Base-by-base conservation (phyloP, 2,113 vertebrate species). In the Thomomys bottae region DNA sequence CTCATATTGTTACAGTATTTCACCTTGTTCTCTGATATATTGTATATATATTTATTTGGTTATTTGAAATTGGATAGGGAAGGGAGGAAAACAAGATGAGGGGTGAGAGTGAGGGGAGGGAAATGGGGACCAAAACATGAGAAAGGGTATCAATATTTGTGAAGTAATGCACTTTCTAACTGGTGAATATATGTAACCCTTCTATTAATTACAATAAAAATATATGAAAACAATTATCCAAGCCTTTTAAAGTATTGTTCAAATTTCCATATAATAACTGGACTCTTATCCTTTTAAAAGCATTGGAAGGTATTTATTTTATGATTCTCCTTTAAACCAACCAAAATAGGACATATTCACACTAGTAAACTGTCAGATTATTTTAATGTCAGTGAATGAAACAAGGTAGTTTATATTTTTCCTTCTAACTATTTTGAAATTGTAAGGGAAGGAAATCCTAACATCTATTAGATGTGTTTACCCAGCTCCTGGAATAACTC, bases 381-480 rank as follows among this genome's bases (percentile, higher is more conserved):
- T n/a, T 91, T 54, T 94, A 71, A n/a, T 90, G 24, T 40, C 28
- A 78, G 20, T 77, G 28, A 30, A 38, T 70, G 3, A 67, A 80
- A 93, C 15, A 92, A 66, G 73, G 76, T 68, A 80, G 3, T 32
- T 49, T 87, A n/a, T 70, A 59, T 67, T 84, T 77, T 54, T 81
- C 21, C 11, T 76, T 34, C 2, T 36, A 82, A 84, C 0, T 85
- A 64, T 79, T 94, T 94, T 89, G 45, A 90, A 89, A 83, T 54
- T 49, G 8, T 68, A 73, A 17, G 67, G n/a, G 24, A 79, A 94
- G 89, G 30, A 26, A 79, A 92, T 83, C 45, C 6, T 28, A 28
- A n/a, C n/a, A 77, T 40, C n/a, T 66, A 66, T 80, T 78, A 72
- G 26, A 71, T 93, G 6, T 89, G 32, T 88, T 92, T 92, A 76